Evolutionary conservation across 2,888 invertebrate genomes (phyloP).

Genomic region (Iselma pallidipennis): DNA sequence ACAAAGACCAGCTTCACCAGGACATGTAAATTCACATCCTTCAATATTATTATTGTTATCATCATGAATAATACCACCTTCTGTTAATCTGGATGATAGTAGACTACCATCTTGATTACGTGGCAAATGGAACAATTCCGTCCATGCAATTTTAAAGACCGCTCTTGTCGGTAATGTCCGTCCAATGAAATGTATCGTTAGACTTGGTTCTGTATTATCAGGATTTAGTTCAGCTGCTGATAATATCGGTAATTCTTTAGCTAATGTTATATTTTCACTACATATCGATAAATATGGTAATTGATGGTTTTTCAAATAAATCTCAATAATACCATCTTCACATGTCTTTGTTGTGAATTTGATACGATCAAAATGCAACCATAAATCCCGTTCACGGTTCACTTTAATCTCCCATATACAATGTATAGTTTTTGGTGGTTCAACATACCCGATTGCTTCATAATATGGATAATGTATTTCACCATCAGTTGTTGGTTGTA

Average conservation of each 20-base stretch:
- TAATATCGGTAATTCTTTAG: constrained; percentile 77
- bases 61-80: constrained; percentile 57
- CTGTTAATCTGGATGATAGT: constrained; percentile 76
- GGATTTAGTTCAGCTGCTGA: constrained; percentile 77
- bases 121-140: constrained; percentile 83
- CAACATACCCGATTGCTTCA: constrained; percentile 73
- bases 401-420: constrained; percentile 66
- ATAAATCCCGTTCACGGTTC: constrained; percentile 81
- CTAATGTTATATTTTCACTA: constrained; percentile 82
- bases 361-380: constrained; percentile 85
- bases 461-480: constrained; percentile 87
- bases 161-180: constrained; percentile 79
- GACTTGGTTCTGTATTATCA: constrained; percentile 57
- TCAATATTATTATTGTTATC: constrained; percentile 55
- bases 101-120: constrained; percentile 78
- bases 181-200: constrained; percentile 64
- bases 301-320: constrained; percentile 63
- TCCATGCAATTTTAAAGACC: constrained; percentile 89
- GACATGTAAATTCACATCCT: constrained; percentile 85
- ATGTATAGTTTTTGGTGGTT: constrained; percentile 68
- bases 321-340: constrained; percentile 84
- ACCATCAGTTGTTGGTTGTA: constrained; percentile 80
- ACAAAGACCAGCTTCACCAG: constrained; percentile 80
- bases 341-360: constrained; percentile 84
- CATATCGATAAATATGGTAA: constrained; percentile 82